phyloP scores from a whole-genome alignment of 2,888 invertebrate genomes.

The Coelogynopora nodosa region DNA sequence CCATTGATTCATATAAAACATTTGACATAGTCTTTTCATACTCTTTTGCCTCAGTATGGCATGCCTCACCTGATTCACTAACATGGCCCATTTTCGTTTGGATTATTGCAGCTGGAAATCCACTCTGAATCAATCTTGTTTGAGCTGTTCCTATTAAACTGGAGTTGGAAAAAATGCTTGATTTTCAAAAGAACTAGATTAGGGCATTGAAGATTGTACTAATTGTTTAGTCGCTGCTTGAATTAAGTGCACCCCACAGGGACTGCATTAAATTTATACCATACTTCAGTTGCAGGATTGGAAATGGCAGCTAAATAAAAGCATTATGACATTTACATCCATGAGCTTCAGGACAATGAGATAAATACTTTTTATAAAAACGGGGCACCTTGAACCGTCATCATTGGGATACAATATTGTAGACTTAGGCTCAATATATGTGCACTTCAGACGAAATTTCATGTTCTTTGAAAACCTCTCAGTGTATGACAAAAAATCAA shows the following conservation, averaged over 20 bases:
- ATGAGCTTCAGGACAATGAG: slow-evolving; percentile 14
- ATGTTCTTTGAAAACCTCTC: slow-evolving; percentile 29
- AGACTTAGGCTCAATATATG: slow-evolving; percentile 8
- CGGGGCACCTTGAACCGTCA: slow-evolving; percentile 6
- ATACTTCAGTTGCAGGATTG: slow-evolving; percentile 24
- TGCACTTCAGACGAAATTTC: slow-evolving; percentile 15
- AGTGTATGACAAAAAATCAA: slow-evolving; percentile 28
- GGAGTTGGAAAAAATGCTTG: slow-evolving; percentile 2
- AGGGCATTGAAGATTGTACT: slow-evolving; percentile 20
- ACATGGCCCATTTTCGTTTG: no score
- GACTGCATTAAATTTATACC: slow-evolving; percentile 27
- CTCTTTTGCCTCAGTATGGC: no score
- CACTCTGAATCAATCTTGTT: slow-evolving; percentile 22
- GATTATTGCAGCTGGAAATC: slow-evolving; percentile 23
- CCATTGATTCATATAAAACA: no score
- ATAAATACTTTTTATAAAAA: slow-evolving; percentile 24
- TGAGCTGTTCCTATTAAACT: slow-evolving; percentile 18
- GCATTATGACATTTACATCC: slow-evolving; percentile 23
- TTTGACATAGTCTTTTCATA: no score
- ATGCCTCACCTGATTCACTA: no score
- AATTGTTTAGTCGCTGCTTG: slow-evolving; percentile 25
- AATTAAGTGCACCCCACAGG: neutral
- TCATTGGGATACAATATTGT: slow-evolving; percentile 23
- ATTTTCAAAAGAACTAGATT: slow-evolving; percentile 6
- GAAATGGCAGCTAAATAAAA: slow-evolving; percentile 26